Base-by-base conservation (phyloP, 1,140 invertebrate genomes). In the Ceratosolen fusciceps region DNA sequence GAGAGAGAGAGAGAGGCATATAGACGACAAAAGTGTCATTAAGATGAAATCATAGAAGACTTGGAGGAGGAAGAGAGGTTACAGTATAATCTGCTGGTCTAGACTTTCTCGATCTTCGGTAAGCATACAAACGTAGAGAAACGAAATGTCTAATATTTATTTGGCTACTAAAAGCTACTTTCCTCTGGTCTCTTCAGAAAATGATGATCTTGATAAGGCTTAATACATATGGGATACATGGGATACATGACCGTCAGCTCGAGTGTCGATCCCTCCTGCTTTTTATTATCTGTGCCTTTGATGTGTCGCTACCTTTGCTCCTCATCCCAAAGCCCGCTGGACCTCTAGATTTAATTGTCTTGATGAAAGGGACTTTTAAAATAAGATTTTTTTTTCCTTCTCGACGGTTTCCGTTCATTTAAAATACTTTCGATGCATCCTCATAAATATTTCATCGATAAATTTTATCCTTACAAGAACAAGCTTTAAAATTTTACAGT, bases 281-380 rank as follows among this genome's bases (percentile, higher is more conserved):
- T 58, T 74, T 74, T 73, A 54, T 37, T 60, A 58, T 2, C 24
- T 9, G 34, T 60, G 54, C 43, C 34, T 58, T 43, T 37, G 14
- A n/a, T 2, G 31, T 47, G n/a, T 71, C 26, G 29, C 10, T 71
- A 26, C 26, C 54, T 71, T 54, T 54, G 2, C 34, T 72, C 70
- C 19, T n/a, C 10, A 29, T 60, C 37, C 34, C 37, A 39, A 39
- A 26, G 34, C 8, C 72, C 56, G 72, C 60, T 31, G 10, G 39
- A n/a, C 24, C 56, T 74, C 26, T 62, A 74, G 39, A 74, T 74
- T 74, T 74, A 47, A 62, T 60, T 47, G 43, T 62, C 39, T 10
- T 56, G 72, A 74, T 43, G 39, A 43, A 12, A 43, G 12, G 5
- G 39, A 43, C 5, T 43, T 43, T 43, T 43, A 43, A 43, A 43